Evolutionary conservation across 2,888 invertebrate genomes (phyloP), one percentile per base, ranked within the genome.

Genomic region (Xanthorhoe spadicearia): DNA sequence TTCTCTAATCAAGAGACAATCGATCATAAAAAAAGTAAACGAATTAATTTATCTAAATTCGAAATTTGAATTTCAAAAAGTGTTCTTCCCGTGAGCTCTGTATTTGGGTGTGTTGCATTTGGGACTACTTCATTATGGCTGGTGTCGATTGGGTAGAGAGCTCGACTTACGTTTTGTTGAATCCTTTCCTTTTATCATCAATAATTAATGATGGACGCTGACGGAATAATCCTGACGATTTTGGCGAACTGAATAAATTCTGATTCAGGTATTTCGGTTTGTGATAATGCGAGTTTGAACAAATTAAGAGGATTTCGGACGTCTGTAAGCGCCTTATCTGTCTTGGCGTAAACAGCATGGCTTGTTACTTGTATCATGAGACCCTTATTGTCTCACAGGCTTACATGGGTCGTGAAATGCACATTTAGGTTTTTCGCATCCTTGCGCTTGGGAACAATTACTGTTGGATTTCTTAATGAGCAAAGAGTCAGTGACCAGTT

Each of bases 121-220:
- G 73, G 76, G 80, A 83, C 83, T 76, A 70, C 84, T 84, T 88
- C 81, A 87, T 88, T 88, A 87, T 81, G 64, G 64, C 58, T 82
- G 84, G 87, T 88, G 88, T 88, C 85, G 85, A 88, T 88, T 88
- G 84, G 77, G 71, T 72, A 58, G 70, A 76, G 66, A 71, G 64
- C 65, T 73, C 54, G 52, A 55, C 49, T 48, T 19, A 73, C 77
- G 72, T 81, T 79, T 77, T 77, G 75, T 70, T 66, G 70, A 66
- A 72, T 68, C 71, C 71, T 77, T 82, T 78, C 79, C 70, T 78
- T 76, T 81, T 77, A 81, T 82, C 83, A 87, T 86, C 81, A 86
- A 88, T 88, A 84, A 85, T 88, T 84, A 83, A 88, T 88, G 86
- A 84, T 49, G 70, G 63, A 46, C 56, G 66, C 53, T 70, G 62